Conservation (phyloP, 2,113 vertebrate genomes). For the Spermophilus dauricus region DNA sequence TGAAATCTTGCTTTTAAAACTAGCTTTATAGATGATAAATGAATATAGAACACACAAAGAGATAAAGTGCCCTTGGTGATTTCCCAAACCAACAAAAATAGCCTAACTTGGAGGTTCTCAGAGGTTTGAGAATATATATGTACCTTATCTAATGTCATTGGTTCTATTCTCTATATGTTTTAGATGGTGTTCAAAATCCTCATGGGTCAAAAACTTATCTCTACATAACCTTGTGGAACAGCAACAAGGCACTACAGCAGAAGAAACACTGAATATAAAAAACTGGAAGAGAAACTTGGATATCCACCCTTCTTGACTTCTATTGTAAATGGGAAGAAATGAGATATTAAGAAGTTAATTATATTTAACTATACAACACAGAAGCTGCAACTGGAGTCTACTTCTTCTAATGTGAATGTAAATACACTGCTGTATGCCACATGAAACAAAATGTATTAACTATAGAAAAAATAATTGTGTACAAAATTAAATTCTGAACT, state of each 20-base stretch:
- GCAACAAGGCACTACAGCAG: neutral
- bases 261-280: neutral
- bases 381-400: neutral
- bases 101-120: too few relatives aligned
- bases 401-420: neutral
- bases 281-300: neutral
- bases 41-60: neutral
- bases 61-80: neutral
- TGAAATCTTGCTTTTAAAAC: neutral
- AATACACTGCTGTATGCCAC: neutral
- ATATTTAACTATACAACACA: neutral
- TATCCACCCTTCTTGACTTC: neutral
- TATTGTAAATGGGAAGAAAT: neutral
- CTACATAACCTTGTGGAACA: too few relatives aligned
- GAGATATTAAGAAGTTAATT: neutral
- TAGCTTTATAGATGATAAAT: neutral
- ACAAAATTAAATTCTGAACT: too few relatives aligned
- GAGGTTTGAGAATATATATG: neutral
- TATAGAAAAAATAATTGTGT: too few relatives aligned
- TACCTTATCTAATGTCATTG: too few relatives aligned
- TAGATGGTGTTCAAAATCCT: too few relatives aligned
- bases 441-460: too few relatives aligned
- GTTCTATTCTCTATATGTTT: too few relatives aligned
- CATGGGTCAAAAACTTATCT: too few relatives aligned
- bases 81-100: neutral